Base-by-base conservation (phyloP, 2,888 invertebrate species). In the Neoscelio sp. region DNA sequence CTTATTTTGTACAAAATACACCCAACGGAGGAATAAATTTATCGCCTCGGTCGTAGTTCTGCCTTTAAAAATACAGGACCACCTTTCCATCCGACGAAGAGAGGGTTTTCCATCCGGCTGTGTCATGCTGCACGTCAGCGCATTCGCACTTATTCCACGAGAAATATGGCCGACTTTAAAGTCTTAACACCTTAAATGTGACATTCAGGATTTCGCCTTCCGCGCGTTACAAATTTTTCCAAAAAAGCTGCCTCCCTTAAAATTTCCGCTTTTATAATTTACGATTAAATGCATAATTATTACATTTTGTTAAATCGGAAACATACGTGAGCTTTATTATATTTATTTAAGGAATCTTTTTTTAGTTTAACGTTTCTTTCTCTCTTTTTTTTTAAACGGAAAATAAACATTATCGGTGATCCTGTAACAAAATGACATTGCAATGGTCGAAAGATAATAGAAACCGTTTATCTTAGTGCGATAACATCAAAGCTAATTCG, bases 1-100 rank as follows among this genome's bases (percentile, higher is more conserved):
- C 74, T 74, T 65, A 74, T 74, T 65, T 74, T 58, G 74, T 65
- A 74, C 78, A 74, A 78, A 78, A 78, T 64, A 68, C 67, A 74
- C 74, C 68, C 62, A 68, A 42, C 42, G 78, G 67, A 65, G 68
- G 68, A 56, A 64, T 78, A 64, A 78, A 78, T 78, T 74, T 78
- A 78, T 78, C 78, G 78, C 62, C 10, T 52, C 28, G 13, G 50
- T 73, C 56, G 68, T 68, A 58, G 58, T 26, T 12, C 46, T 26
- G 30, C 40, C 48, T 68, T 78, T 78, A 74, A 78, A 78, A 78
- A 78, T 78, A 78, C 74, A 68, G 64, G 74, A 54, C 54, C 44
- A 64, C 54, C 74, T 62, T 62, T 54, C 68, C 52, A 64, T 73
- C 68, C 28, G 44, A n/a, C n/a, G n/a, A n/a, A 52, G 58, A 67